Evolutionary conservation across 2,113 vertebrate genomes (phyloP).

Genomic region (Gobio gobio): DNA sequence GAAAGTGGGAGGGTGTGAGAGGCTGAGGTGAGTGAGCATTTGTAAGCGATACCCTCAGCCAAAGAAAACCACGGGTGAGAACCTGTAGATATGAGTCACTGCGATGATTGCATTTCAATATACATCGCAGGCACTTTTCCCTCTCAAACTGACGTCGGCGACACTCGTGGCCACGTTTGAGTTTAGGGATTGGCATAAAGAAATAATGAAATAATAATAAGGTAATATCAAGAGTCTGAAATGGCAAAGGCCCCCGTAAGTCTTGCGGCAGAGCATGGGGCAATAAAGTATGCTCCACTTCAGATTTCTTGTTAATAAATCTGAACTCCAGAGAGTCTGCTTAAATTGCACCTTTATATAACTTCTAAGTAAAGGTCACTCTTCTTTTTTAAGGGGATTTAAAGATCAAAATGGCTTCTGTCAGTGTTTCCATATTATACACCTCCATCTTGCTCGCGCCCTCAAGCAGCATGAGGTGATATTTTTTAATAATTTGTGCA

Average conservation of each 20-base stretch:
- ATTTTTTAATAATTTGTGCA: conserved; percentile 73
- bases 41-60: conserved; percentile 58
- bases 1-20: conserved; percentile 48
- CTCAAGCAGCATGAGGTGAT: conserved; percentile 64
- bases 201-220: conserved; percentile 53
- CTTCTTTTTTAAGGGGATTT: conserved; percentile 74
- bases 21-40: conserved; percentile 46
- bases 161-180: conserved; percentile 23
- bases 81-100: conserved; percentile 66
- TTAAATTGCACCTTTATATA: conserved; percentile 78
- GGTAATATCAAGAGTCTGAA: conserved; percentile 54
- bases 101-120: conserved; percentile 68
- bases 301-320: conserved; percentile 74
- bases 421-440: conserved; percentile 74
- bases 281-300: conserved; percentile 66
- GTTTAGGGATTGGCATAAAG: conserved; percentile 46
- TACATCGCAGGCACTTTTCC: conserved; percentile 40
- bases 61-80: conserved; percentile 65
- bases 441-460: conserved; percentile 45
- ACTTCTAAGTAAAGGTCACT: conserved; percentile 78
- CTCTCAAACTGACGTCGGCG: conserved; percentile 29
- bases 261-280: conserved; percentile 54
- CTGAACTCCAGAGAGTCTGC: conserved; percentile 67
- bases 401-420: conserved; percentile 75
- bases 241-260: conserved; percentile 54